Evolutionary conservation across 2,797 vertebrate genomes (phyloP), one percentile per base, ranked within the genome.

Genomic region (Harpagifer antarcticus): DNA sequence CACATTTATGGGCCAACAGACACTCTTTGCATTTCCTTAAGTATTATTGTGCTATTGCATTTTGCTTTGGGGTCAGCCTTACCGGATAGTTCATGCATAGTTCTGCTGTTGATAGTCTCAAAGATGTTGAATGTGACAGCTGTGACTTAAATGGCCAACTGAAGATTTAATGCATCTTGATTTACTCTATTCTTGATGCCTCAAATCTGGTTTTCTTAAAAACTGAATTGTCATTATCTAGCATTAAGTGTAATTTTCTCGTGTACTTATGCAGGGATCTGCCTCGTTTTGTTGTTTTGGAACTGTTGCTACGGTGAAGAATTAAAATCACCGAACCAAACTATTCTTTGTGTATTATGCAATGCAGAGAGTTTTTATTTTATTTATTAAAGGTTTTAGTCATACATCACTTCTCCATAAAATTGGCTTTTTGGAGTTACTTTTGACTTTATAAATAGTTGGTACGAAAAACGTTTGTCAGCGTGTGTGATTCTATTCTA

Each of bases 1-100:
- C 57, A 66, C 76, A 73, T 85, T 84, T 74, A 89, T 31, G 50
- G 81, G 61, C 73, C 82, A 76, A 75, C 85, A 84, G 81, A 81
- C 77, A 70, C 73, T 65, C 56, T 66, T 73, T 53, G 71, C 62
- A 72, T 66, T 79, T 65, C 72, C 68, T 78, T 47, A 62, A 72
- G 68, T 63, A 68, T 76, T 68, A 66, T 15, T 37, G 2, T 70
- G 58, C 58, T 33, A 44, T 78, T 44, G 61, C 42, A 47, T 65
- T 59, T 13, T 16, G 31, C 72, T 56, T 44, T 72, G 42, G 15
- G 65, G 57, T 67, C 65, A 79, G 59, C n/a, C 44, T 3, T 12
- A 50, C 20, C 50, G 3, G 61, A 77, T 16, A 50, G 58, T 61
- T 17, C 20, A 33, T 15, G 20, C 33, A n/a, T n/a, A n/a, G n/a